Base-by-base conservation (phyloP, 2,797 vertebrate genomes). In the Chanos chanos region DNA sequence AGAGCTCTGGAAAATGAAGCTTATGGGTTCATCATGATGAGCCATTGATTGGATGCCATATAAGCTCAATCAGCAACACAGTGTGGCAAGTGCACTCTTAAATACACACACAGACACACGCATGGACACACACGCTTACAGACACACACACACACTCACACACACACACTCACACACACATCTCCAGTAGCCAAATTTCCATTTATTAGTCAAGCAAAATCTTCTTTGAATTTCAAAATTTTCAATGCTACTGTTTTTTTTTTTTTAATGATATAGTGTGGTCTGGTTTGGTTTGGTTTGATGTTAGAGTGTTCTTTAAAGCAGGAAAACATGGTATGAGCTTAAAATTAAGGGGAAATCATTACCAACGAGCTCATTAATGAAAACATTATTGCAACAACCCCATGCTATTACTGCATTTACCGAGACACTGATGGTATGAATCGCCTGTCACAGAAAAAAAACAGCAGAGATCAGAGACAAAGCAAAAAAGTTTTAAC, bases 381-480 rank as follows among this genome's bases (percentile, higher is more conserved):
- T 9, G 9, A 37, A 12, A 28, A n/a, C 45, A 28, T n/a, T 25
- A 64, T 13, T 33, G 55, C 36, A 36, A 24, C 10, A 60, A 54
- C 15, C 12, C 25, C 68, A 73, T 69, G 70, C 73, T 22, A 68
- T 24, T 22, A 19, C 18, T 31, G 47, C 39, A 10, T 31, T 74
- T 73, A 76, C 71, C 71, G 54, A 71, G 25, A 74, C 72, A 68
- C 69, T 72, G 72, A 74, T 72, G 62, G 66, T 71, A 55, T 70
- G 58, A 47, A 74, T 72, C 18, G 69, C 72, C 72, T 72, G 65
- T 33, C 60, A 30, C 19, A 50, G 28, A 55, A 60, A 66, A 62
- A 22, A 12, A 27, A 59, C 16, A 9, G n/a, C n/a, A n/a, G n/a
- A n/a, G n/a, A n/a, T n/a, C n/a, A n/a, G n/a, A n/a, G n/a, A n/a